Conservation (phyloP, 2,888 invertebrate genomes). For the Scrobipalpa atriplicella region DNA sequence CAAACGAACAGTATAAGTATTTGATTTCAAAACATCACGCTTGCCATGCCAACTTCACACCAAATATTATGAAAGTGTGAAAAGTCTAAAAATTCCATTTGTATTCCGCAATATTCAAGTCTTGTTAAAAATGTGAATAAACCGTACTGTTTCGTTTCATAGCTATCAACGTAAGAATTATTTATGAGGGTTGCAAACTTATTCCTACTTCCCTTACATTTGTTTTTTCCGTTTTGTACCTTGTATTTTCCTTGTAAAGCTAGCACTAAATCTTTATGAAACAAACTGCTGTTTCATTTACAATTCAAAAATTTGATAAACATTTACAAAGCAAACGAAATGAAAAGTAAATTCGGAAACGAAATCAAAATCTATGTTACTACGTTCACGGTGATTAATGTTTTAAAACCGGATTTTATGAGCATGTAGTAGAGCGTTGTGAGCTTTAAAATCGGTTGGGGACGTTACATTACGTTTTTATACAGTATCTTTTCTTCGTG, state of each 20-base stretch:
- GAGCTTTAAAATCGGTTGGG: constrained; percentile 8
- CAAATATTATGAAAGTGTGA: constrained; percentile 15
- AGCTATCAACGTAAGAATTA: constrained; percentile 40
- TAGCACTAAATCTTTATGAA: constrained; percentile 38
- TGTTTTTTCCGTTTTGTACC: constrained; percentile 42
- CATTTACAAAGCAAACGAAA: constrained; percentile 37
- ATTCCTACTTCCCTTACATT: constrained; percentile 37
- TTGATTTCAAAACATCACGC: neutral
- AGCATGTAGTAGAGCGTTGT: constrained; percentile 12
- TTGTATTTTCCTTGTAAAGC: constrained; percentile 39
- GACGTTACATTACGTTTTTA: constrained; percentile 13
- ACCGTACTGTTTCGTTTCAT: constrained; percentile 33
- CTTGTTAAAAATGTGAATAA: constrained; percentile 33
- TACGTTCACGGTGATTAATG: constrained; percentile 31
- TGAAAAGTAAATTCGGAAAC: constrained; percentile 35
- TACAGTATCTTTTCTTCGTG: too few relatives aligned
- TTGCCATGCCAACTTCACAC: constrained; percentile 17
- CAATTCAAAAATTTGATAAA: too few relatives aligned
- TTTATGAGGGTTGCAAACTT: constrained; percentile 39
- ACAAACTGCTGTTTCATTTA: constrained; percentile 26
- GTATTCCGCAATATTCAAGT: constrained; percentile 32
- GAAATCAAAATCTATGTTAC: constrained; percentile 34
- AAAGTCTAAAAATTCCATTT: constrained; percentile 3
- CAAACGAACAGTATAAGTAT: too few relatives aligned
- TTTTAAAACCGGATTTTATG: constrained; percentile 31